These are phyloP conservation scores for Salvator merianae DNA, from an alignment of 2,113 vertebrate genomes.

Conservation along the genomic window DNA sequence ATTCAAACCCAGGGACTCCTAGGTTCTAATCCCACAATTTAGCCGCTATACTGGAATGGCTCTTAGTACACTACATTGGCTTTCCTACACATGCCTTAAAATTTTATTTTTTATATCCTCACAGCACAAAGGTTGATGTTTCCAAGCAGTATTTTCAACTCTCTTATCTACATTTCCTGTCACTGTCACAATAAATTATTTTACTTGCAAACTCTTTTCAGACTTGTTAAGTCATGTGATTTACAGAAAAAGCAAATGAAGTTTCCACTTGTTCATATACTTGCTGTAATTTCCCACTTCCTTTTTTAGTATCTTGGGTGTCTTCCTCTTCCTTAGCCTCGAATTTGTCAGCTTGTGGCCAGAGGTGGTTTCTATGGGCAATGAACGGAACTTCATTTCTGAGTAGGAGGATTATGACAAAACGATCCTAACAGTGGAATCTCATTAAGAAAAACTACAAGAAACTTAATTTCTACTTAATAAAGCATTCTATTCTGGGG, in stretches of 20 bases:
- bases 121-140: neutral
- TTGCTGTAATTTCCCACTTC: neutral
- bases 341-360: neutral
- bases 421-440: neutral
- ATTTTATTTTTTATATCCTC: neutral
- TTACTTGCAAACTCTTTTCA: neutral
- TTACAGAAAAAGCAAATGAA: neutral
- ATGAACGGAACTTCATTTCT: neutral
- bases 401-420: too few relatives aligned
- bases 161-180: too few relatives aligned
- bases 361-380: neutral
- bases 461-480: too few relatives aligned
- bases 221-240: neutral
- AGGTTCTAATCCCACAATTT: too few relatives aligned
- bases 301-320: neutral
- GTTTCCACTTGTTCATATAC: neutral
- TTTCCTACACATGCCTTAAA: neutral
- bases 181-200: neutral
- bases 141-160: neutral
- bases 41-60: too few relatives aligned
- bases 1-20: too few relatives aligned
- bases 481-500: too few relatives aligned
- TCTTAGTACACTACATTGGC: neutral
- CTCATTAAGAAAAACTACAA: neutral
- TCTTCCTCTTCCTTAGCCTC: constrained; percentile 1